These are phyloP conservation scores for Gnathonemus longibarbis DNA, from an alignment of 2,113 vertebrate species.

Conservation along the genomic window DNA sequence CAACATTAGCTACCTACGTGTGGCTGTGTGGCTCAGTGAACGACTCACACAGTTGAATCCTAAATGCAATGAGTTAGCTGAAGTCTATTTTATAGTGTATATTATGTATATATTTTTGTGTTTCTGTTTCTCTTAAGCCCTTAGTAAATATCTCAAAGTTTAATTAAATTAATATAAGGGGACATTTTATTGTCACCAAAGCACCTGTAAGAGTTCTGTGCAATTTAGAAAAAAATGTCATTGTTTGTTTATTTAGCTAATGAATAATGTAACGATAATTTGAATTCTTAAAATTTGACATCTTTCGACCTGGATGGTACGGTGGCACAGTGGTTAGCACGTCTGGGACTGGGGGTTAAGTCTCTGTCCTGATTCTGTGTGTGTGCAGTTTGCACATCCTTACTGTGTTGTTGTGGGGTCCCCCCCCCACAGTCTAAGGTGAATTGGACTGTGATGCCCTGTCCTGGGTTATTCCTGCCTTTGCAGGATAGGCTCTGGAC, in stretches of 20 bases:
- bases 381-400: not conserved
- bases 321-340: not conserved
- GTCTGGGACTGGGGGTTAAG: not conserved
- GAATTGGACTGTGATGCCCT: not conserved
- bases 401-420: too few species aligned
- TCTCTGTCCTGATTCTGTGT: not conserved
- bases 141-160: not conserved
- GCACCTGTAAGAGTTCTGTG: not conserved
- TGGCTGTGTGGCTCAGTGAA: not conserved
- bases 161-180: not conserved
- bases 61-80: not conserved
- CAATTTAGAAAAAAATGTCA: not conserved
- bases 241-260: not conserved
- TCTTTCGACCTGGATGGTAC: not conserved
- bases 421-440: not conserved
- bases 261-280: not conserved
- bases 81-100: not conserved
- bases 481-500: not conserved
- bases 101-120: not conserved
- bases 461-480: not conserved
- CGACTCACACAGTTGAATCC: not conserved
- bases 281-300: not conserved
- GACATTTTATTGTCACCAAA: not conserved
- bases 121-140: not conserved
- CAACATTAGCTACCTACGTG: not conserved